Evolutionary conservation across 1,140 invertebrate species (phyloP).

Genomic region (Stegodyphus mimosarum): DNA sequence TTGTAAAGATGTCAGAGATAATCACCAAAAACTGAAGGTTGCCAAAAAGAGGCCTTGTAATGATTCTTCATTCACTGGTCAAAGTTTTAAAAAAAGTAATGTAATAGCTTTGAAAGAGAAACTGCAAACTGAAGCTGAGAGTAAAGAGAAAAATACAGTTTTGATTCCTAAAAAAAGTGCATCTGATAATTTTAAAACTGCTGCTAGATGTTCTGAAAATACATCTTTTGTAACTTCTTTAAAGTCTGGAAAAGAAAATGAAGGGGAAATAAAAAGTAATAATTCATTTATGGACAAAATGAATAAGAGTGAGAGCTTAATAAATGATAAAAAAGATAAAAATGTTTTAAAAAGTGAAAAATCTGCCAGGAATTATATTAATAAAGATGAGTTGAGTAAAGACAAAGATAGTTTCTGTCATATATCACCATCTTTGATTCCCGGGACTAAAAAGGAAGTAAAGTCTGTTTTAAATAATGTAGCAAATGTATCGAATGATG

Average conservation of each 20-base stretch:
- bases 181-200: background rate
- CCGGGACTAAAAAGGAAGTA: background rate
- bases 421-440: conserved; percentile 41
- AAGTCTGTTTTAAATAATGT: background rate
- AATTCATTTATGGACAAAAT: background rate
- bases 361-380: background rate
- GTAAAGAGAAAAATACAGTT: no score
- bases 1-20: background rate
- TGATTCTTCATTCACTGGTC: background rate
- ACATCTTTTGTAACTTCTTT: no score
- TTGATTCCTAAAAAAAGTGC: no score
- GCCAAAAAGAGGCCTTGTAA: background rate
- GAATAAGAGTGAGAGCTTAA: background rate
- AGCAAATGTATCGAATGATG: background rate
- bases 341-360: background rate
- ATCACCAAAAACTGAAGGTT: background rate
- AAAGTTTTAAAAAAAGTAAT: no score
- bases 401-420: background rate
- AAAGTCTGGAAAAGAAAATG: no score
- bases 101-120: no score
- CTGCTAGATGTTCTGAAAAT: background rate
- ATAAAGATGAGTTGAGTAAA: background rate
- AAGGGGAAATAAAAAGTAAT: no score
- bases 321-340: background rate
- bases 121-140: no score